Conservation (phyloP, 1,140 invertebrate genomes). For the Penaeus indicus region DNA sequence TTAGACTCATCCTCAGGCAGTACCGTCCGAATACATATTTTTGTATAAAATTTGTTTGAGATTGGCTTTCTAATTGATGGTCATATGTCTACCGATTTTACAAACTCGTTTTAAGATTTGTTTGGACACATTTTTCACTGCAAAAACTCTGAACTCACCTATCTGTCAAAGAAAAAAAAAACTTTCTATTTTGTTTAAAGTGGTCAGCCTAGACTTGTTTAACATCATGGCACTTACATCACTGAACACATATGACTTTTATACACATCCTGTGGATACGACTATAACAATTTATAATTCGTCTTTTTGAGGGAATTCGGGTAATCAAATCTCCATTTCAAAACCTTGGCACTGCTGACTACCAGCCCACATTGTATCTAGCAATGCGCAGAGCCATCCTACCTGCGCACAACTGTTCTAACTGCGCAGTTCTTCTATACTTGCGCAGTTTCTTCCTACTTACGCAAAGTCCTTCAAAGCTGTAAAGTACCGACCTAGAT, state of each 20-base stretch:
- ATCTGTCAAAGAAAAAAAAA: too few relatives aligned
- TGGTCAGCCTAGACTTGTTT: slow-evolving; percentile 5
- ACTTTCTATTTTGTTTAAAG: neutral
- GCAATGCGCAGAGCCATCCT: slow-evolving; percentile 37
- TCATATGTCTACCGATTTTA: too few relatives aligned
- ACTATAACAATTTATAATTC: slow-evolving; percentile 13
- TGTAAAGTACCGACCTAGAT: slow-evolving; percentile 48
- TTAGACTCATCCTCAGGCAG: too few relatives aligned
- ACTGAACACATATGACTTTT: slow-evolving; percentile 21
- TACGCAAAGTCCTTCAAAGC: slow-evolving; percentile 35
- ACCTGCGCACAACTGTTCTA: slow-evolving; percentile 28
- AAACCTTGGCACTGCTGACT: slow-evolving; percentile 54
- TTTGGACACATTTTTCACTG: too few relatives aligned
- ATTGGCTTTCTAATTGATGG: too few relatives aligned
- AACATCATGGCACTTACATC: slow-evolving; percentile 40
- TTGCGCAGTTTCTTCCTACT: slow-evolving; percentile 33
- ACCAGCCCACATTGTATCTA: slow-evolving; percentile 44
- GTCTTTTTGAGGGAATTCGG: slow-evolving; percentile 23
- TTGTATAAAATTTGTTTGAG: too few relatives aligned
- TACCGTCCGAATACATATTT: too few relatives aligned
- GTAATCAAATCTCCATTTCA: slow-evolving; percentile 51
- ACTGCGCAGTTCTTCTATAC: slow-evolving; percentile 21
- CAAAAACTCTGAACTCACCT: too few relatives aligned
- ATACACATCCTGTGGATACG: slow-evolving; percentile 13
- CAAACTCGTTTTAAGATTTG: too few relatives aligned